Evolutionary conservation across 2,888 invertebrate genomes (phyloP).

Genomic region (Nemapogon koenigi): DNA sequence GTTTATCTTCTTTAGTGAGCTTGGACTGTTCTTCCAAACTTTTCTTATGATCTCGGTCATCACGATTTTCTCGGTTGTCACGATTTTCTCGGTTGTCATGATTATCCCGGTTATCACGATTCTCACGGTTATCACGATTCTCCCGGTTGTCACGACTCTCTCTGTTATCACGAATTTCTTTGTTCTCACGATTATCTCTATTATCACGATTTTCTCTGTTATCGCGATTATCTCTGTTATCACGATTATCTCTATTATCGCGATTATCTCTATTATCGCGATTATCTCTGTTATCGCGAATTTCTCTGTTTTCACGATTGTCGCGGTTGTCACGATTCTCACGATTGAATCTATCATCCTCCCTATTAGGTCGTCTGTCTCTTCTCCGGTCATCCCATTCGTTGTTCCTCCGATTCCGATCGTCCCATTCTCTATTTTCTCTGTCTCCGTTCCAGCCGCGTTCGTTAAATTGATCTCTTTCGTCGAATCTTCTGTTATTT

Average conservation of each 20-base stretch:
- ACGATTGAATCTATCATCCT: constrained; percentile 29
- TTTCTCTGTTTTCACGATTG: constrained; percentile 21
- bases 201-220: neutral
- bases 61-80: neutral
- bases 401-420: constrained; percentile 30
- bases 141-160: neutral
- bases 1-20: constrained; percentile 7
- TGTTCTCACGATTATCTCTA: constrained; percentile 14
- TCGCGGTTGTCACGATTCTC: constrained; percentile 3
- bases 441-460: constrained; percentile 41
- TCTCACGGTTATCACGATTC: constrained; percentile 2
- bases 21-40: neutral
- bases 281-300: constrained; percentile 12
- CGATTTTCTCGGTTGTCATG: too few relatives aligned
- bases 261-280: constrained; percentile 17
- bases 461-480: constrained; percentile 41
- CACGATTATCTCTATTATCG: neutral
- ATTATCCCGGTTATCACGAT: too few relatives aligned
- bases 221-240: neutral
- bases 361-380: constrained; percentile 28
- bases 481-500: constrained; percentile 39
- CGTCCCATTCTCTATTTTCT: constrained; percentile 25
- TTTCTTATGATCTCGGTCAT: constrained; percentile 1
- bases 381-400: constrained; percentile 30
- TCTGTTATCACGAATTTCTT: constrained; percentile 1